Conservation (phyloP, 2,888 invertebrate species). For the Coronaproctus castanopsis region DNA sequence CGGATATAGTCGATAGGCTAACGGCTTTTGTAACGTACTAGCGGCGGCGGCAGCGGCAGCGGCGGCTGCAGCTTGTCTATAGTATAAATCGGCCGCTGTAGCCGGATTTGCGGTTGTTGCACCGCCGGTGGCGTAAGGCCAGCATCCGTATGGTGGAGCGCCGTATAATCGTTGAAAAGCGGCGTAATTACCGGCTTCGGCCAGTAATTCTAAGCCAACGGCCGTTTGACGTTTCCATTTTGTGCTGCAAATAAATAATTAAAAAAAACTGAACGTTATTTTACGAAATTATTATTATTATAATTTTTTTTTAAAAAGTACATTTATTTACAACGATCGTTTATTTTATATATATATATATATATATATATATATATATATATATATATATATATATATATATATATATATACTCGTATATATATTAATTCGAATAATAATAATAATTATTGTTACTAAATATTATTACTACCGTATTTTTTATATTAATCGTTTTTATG, state of each 20-base stretch:
- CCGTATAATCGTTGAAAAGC: slow-evolving; percentile 92
- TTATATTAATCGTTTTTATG: too few relatives aligned
- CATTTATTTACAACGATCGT: too few relatives aligned
- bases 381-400: neutral
- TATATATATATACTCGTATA: too few relatives aligned
- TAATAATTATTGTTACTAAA: too few relatives aligned
- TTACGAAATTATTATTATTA: too few relatives aligned
- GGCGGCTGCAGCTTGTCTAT: slow-evolving; percentile 57
- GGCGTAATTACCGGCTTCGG: slow-evolving; percentile 93
- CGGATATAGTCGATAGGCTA: slow-evolving; percentile 41
- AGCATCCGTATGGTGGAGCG: slow-evolving; percentile 46
- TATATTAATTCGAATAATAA: too few relatives aligned
- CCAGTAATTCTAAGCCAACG: slow-evolving; percentile 84
- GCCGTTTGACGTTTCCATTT: slow-evolving; percentile 87
- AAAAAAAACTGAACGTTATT: neutral
- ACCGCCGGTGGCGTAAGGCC: slow-evolving; percentile 32
- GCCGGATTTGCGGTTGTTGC: slow-evolving; percentile 39
- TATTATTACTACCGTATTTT: too few relatives aligned
- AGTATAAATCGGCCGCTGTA: slow-evolving; percentile 56
- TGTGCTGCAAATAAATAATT: slow-evolving; percentile 34
- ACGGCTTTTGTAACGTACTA: slow-evolving; percentile 58
- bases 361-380: too few relatives aligned
- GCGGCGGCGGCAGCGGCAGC: slow-evolving; percentile 40
- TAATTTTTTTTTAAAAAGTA: too few relatives aligned
- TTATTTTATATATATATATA: too few relatives aligned